A percentile compares a stretch with the other conserved stretches of the same genome.
phyloP scores from a whole-genome alignment of 2,113 vertebrate genomes.

The Semicossyphus pulcher region DNA sequence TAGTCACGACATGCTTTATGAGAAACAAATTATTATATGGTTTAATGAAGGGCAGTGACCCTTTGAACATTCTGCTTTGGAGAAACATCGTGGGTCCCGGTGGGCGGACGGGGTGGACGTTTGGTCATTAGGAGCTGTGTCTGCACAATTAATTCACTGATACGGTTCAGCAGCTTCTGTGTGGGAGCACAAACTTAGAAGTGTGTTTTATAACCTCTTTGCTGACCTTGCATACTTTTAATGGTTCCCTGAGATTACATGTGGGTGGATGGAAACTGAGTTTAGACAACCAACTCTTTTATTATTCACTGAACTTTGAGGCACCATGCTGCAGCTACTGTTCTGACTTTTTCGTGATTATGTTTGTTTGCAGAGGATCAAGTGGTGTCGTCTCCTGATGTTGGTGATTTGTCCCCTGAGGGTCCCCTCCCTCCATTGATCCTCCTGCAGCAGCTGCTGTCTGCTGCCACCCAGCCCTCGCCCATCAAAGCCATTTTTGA shows the following conservation, averaged over 20 bases:
- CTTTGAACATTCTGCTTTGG: background rate
- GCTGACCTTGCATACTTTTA: background rate
- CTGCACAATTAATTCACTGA: background rate
- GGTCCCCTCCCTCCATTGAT: slow-evolving; percentile 95
- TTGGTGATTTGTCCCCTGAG: slow-evolving; percentile 95
- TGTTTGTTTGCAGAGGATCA: slow-evolving; percentile 87
- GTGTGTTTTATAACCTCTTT: background rate
- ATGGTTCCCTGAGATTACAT: background rate
- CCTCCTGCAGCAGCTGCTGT: slow-evolving; percentile 94
- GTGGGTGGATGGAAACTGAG: background rate
- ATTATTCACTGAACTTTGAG: background rate
- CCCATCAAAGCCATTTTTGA: slow-evolving; percentile 98
- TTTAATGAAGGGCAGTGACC: background rate
- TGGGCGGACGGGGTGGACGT: background rate
- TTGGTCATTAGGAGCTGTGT: background rate
- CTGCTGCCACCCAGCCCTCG: slow-evolving; percentile 95
- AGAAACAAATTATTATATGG: background rate
- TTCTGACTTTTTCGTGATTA: background rate
- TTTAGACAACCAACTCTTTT: background rate
- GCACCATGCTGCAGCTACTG: background rate
- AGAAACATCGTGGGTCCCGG: background rate
- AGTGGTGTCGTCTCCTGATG: slow-evolving; percentile 88
- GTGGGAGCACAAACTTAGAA: background rate
- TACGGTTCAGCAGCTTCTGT: background rate
- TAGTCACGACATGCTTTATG: too few relatives aligned